Conservation (phyloP, 2,113 vertebrate genomes). For the Plecotus auritus region DNA sequence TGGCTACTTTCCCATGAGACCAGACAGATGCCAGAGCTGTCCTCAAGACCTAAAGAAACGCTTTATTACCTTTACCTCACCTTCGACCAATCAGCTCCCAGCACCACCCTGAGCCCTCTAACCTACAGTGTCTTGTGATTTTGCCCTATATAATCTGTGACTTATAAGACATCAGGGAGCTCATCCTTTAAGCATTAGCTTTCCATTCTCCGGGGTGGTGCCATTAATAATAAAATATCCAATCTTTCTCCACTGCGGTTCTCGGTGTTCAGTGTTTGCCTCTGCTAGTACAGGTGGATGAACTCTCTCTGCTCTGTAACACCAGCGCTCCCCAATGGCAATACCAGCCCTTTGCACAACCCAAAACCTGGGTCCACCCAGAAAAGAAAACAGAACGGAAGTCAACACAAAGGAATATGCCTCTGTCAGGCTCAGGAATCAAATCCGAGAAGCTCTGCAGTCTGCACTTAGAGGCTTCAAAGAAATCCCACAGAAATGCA, state of each 20-base stretch:
- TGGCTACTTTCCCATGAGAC: background rate
- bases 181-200: background rate
- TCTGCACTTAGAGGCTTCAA: background rate
- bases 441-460: background rate
- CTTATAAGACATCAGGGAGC: background rate
- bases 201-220: background rate
- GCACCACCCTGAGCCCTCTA: background rate
- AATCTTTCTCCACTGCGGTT: background rate
- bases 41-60: background rate
- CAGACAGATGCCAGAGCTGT: background rate
- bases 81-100: background rate
- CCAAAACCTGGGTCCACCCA: background rate
- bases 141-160: background rate
- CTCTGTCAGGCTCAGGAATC: background rate
- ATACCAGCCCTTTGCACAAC: background rate
- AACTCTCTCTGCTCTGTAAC: background rate
- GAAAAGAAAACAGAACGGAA: background rate
- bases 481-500: background rate
- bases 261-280: background rate
- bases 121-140: background rate
- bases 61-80: background rate
- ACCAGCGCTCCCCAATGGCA: background rate
- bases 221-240: background rate
- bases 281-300: background rate
- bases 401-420: background rate